Evolutionary conservation across 2,113 vertebrate genomes (phyloP), one percentile per base, ranked within the genome.

Genomic region (Chiloscyllium plagiosum): DNA sequence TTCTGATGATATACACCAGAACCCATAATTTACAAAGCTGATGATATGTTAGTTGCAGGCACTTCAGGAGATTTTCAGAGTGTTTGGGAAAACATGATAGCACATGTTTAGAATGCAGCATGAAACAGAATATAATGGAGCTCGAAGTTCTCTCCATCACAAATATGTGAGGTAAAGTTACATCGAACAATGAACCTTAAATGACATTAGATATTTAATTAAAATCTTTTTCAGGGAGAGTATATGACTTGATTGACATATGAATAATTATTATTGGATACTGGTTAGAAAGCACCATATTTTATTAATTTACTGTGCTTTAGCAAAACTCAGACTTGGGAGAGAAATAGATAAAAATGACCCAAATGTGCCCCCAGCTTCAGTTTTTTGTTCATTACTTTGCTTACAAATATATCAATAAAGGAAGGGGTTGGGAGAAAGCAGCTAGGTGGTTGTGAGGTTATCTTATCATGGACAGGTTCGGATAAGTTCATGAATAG

Each of bases 131-230:
- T 93, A 10, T 37, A 66, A 66, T 93, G 61, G 61, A 66, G n/a
- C 15, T 33, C 2, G 33, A 90, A n/a, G 56, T 66, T n/a, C 20
- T 10, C 66, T 66, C 61, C 20, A 83, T 93, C 33, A 37, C 89
- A 93, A 92, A 93, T 93, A 68, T 93, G n/a, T 68, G 33, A 93
- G 89, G 20, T 93, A 93, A n/a, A 66, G n/a, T 93, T 93, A 93
- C 61, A 93, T 37, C 33, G 20, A 37, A 93, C n/a, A 26, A 33
- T 61, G n/a, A 90, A n/a, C 7, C 89, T 66, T 37, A 66, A 93
- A 19, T 66, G 20, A 66, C 6, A 66, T 66, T 65, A 37, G 33
- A 66, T n/a, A 93, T 37, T 37, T 10, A 66, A 37, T n/a, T 66
- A 22, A 42, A 15, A 61, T 20, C 4, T 37, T 66, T 93, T 93